These are phyloP conservation scores for Melieria crassipennis DNA, from an alignment of 2,888 invertebrate genomes.

Conservation along the genomic window DNA sequence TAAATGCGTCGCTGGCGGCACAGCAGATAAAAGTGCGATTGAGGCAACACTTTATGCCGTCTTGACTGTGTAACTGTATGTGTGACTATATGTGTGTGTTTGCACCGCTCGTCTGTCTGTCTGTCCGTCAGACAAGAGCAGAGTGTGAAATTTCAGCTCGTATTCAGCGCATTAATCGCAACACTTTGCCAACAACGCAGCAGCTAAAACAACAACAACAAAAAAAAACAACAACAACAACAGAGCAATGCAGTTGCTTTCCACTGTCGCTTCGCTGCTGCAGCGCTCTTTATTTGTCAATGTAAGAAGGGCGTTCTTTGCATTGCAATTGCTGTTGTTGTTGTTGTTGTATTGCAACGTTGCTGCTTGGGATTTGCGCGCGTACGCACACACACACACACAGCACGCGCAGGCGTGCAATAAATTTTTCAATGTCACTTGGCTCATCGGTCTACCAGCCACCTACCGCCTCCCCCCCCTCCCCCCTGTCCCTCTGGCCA, in stretches of 20 bases:
- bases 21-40: background rate
- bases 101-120: background rate
- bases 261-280: no score
- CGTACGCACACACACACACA: background rate
- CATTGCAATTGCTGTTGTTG: background rate
- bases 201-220: no score
- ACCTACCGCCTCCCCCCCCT: background rate
- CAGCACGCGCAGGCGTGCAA: slow-evolving; percentile 52
- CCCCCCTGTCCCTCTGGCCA: background rate
- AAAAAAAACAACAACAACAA: no score
- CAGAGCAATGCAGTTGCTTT: no score
- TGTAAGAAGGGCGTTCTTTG: background rate
- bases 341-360: background rate
- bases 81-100: background rate
- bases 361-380: background rate
- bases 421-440: slow-evolving; percentile 64
- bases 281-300: no score
- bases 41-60: background rate
- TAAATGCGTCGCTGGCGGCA: no score
- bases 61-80: background rate
- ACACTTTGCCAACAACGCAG: background rate
- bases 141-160: slow-evolving; percentile 14
- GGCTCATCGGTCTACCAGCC: slow-evolving; percentile 7
- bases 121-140: background rate
- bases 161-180: slow-evolving; percentile 15